Conservation (phyloP, 2,113 vertebrate species). For the Cairina moschata region DNA sequence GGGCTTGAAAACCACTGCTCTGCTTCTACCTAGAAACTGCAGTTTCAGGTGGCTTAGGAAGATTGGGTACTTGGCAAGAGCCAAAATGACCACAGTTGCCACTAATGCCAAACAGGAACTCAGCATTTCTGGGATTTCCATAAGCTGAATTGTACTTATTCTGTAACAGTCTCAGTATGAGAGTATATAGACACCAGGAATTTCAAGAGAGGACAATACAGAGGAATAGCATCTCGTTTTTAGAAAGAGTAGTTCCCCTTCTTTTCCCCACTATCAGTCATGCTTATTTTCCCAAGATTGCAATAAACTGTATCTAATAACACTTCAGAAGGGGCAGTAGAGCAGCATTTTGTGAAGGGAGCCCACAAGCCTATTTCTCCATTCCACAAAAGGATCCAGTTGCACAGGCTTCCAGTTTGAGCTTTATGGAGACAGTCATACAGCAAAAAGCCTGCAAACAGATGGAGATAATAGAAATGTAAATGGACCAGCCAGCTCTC, state of each 20-base stretch:
- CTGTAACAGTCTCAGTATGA: background rate
- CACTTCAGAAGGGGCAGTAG: background rate
- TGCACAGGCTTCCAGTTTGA: background rate
- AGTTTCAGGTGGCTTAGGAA: background rate
- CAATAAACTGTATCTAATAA: background rate
- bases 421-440: background rate
- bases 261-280: background rate
- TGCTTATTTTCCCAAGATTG: background rate
- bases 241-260: background rate
- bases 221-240: background rate
- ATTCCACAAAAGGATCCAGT: background rate
- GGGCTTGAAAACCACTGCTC: background rate
- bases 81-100: background rate
- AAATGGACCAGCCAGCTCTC: constrained; percentile 32
- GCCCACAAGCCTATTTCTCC: background rate
- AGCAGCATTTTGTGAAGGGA: background rate
- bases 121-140: background rate
- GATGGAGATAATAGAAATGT: background rate
- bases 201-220: background rate
- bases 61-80: background rate
- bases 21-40: background rate
- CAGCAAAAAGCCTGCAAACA: constrained; percentile 2
- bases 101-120: background rate
- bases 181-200: background rate
- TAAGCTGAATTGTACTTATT: background rate